These are phyloP conservation scores for Linurgus olivaceus DNA, from an alignment of 2,797 vertebrate species.

Conservation along the genomic window DNA sequence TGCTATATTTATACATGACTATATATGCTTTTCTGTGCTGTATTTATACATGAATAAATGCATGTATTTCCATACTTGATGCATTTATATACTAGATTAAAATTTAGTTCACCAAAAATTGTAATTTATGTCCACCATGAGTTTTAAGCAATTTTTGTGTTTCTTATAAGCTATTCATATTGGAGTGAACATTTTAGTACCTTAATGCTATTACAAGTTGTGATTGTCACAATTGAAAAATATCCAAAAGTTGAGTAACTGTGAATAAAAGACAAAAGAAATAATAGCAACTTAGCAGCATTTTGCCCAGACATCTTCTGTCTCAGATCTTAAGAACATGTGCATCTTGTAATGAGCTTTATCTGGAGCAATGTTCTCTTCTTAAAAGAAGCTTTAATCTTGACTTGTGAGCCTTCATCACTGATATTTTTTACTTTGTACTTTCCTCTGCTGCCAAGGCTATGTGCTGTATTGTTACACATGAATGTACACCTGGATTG, in stretches of 20 bases:
- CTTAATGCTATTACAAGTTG: background rate
- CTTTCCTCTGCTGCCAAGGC: background rate
- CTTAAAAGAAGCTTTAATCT: background rate
- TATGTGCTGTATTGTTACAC: accelerated
- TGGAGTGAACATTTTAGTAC: background rate
- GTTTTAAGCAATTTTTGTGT: background rate
- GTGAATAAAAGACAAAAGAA: background rate
- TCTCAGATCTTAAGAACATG: background rate
- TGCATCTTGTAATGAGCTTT: background rate
- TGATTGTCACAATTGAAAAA: background rate
- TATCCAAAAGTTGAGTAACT: background rate
- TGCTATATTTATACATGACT: background rate
- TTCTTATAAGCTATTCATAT: background rate
- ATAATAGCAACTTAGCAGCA: background rate
- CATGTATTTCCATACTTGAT: background rate
- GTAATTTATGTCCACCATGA: background rate
- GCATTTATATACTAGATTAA: background rate
- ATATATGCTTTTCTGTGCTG: no score
- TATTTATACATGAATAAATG: background rate
- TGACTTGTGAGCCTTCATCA: background rate
- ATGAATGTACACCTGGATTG: background rate
- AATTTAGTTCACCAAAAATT: background rate
- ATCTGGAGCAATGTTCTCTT: background rate
- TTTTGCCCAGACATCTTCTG: background rate
- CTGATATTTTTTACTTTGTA: background rate